Evolutionary conservation across 1,140 invertebrate genomes (phyloP), one percentile per base, ranked within the genome.

Genomic region (Grapholita molesta): DNA sequence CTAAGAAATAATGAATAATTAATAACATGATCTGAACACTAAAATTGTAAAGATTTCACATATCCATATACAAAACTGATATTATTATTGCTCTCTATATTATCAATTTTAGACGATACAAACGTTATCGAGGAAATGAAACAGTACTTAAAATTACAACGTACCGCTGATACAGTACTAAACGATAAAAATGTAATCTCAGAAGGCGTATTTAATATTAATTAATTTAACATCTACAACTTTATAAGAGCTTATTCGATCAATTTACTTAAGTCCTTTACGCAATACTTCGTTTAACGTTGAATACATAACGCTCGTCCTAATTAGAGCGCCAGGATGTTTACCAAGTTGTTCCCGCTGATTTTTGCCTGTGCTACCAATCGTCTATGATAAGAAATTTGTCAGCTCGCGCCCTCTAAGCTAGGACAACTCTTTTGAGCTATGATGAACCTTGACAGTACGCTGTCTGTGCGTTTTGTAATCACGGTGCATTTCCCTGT

Each of bases 301-400:
- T 74, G 75, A 81, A 81, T 82, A 76, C 78, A 79, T 84, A 86
- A 88, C 67, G 71, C 78, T 87, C 88, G 61, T 77, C 66, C 75
- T 88, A 87, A 72, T 77, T 88, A 87, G 73, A 84, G 81, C 80
- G 85, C 84, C 76, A 79, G 71, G 76, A 75, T 77, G 81, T 72
- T 78, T 82, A 83, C 82, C 85, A 83, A 86, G 77, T 88, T 89
- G 88, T 82, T 88, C 86, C 85, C 88, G 85, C 81, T 78, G 79
- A 81, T 75, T 74, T 78, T 74, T 78, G 75, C 75, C 70, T 67
- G 48, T 67, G 73, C 67, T 68, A 70, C 73, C 72, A 72, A 72
- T 70, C 81, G 75, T 72, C 74, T 64, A 70, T 55, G 23, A 57
- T 69, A 71, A 48, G 42, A 21, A 21, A 48, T 48, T 6, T 48